A percentile compares a stretch with the other conserved stretches of the same genome.
These are phyloP conservation scores for Nicator chloris DNA, from an alignment of 2,113 vertebrate genomes.

Conservation along the genomic window DNA sequence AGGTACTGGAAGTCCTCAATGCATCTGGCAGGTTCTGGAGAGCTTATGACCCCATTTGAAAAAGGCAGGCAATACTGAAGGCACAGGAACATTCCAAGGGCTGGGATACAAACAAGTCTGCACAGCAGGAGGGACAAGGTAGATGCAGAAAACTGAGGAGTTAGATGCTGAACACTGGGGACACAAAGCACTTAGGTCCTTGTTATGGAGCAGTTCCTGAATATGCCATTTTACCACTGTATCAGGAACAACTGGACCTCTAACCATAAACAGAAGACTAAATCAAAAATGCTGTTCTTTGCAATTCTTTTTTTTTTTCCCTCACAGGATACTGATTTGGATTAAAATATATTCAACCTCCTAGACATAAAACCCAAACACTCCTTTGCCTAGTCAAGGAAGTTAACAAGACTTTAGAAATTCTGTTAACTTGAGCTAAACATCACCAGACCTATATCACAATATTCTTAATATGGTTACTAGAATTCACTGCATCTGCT, in stretches of 20 bases:
- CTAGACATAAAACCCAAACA: not conserved
- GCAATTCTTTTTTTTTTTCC: not conserved
- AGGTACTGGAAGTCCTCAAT: not conserved
- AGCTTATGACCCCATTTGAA: not conserved
- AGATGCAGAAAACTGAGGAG: not conserved
- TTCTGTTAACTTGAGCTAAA: not conserved
- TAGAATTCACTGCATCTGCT: not conserved
- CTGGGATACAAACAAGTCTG: not conserved
- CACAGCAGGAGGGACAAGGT: not conserved
- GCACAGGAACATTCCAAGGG: not conserved
- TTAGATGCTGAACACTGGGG: rapidly evolving
- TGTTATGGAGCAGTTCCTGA: not conserved
- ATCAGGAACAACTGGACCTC: not conserved
- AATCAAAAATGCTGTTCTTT: not conserved
- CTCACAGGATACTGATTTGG: not conserved
- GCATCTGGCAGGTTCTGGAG: not conserved
- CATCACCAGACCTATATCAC: not conserved
- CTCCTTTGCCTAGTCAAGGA: not conserved
- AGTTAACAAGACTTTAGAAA: not conserved
- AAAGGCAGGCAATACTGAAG: not conserved
- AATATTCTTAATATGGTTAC: not conserved
- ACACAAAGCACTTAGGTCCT: not conserved
- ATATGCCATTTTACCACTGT: not conserved
- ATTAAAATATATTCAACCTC: not conserved
- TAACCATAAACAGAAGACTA: not conserved